Evolutionary conservation across 2,888 invertebrate species (phyloP).

Genomic region (Odontomyia ornata): DNA sequence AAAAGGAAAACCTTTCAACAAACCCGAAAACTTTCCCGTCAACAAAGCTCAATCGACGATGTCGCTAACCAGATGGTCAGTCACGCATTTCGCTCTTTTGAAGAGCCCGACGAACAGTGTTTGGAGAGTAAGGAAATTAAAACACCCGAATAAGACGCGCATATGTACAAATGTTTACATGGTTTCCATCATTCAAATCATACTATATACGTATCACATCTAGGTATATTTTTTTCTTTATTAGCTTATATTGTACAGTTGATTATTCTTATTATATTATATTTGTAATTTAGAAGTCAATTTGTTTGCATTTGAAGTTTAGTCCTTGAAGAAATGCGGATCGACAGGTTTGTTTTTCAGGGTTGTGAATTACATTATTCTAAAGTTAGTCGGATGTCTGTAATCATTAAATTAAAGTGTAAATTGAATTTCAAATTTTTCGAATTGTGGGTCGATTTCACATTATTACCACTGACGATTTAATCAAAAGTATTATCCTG

Average conservation of each 20-base stretch:
- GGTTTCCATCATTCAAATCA: constrained; percentile 8
- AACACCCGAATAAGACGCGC: constrained; percentile 43
- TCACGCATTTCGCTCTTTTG: constrained; percentile 52
- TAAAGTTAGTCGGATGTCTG: too few relatives aligned
- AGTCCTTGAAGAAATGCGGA: background rate
- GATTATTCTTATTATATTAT: background rate
- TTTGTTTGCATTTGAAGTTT: background rate
- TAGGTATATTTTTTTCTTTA: constrained; percentile 11
- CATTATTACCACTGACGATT: too few relatives aligned
- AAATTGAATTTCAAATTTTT: too few relatives aligned
- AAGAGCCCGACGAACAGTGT: constrained; percentile 51
- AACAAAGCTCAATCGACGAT: constrained; percentile 52
- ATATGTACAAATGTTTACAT: constrained; percentile 26
- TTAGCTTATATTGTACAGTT: constrained; percentile 2
- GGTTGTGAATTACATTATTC: too few relatives aligned
- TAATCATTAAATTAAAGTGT: too few relatives aligned
- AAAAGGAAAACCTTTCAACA: constrained; percentile 48
- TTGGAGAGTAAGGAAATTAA: constrained; percentile 51
- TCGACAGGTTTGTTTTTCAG: background rate
- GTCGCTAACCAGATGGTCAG: constrained; percentile 51
- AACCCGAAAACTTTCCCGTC: constrained; percentile 43
- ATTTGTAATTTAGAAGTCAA: background rate
- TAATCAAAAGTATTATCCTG: too few relatives aligned
- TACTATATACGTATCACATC: constrained; percentile 15
- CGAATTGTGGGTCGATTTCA: too few relatives aligned